Conservation (phyloP, 2,797 vertebrate species). For the Poecilia gillii region DNA sequence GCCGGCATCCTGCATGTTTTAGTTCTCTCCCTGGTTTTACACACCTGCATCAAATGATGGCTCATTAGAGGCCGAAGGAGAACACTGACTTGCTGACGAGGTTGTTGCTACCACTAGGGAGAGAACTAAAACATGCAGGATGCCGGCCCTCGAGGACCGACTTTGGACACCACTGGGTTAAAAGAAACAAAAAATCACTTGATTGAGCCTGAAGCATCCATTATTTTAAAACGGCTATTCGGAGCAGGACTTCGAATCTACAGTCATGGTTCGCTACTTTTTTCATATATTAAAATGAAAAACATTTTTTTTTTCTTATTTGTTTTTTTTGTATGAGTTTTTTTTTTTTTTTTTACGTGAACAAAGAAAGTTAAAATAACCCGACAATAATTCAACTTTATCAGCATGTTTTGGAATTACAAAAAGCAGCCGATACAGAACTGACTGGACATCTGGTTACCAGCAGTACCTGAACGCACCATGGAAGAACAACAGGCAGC, state of each 20-base stretch:
- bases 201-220: constrained; percentile 6
- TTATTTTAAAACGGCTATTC: background rate
- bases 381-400: background rate
- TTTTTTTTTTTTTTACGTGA: background rate
- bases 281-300: background rate
- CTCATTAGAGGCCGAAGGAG: no score
- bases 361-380: background rate
- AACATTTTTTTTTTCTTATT: background rate
- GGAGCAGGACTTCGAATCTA: background rate
- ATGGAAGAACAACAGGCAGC: background rate
- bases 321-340: background rate
- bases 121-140: no score
- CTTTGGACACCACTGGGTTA: no score
- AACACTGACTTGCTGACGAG: no score
- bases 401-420: background rate
- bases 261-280: background rate
- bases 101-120: no score
- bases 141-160: no score
- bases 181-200: constrained; percentile 10
- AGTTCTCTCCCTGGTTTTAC: no score
- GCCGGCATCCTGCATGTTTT: no score
- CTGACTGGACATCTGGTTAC: background rate
- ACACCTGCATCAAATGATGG: no score
- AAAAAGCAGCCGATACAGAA: background rate
- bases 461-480: background rate